Evolutionary conservation across 2,888 invertebrate genomes (phyloP), one percentile per base, ranked within the genome.

Genomic region (Ennomos quercinarius): DNA sequence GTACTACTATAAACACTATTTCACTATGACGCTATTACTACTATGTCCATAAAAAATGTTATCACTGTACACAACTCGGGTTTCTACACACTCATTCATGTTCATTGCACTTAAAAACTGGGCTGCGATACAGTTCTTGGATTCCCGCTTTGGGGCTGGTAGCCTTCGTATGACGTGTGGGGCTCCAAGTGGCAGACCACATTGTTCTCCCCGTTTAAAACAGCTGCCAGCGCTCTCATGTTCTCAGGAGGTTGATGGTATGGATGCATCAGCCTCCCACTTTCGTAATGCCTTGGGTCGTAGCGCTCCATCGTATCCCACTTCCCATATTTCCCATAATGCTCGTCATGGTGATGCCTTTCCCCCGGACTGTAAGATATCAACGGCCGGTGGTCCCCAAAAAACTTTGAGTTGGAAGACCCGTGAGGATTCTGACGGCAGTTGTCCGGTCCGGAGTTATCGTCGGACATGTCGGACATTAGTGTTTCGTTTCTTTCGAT

Each of bases 111-210:
- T 87, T 84, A 92, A 79, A 92, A 92, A 84, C 92, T 92, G 77
- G 92, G 92, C 71, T 92, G 92, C 0, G 92, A 92, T 10, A 92
- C 90, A 85, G 92, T 92, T 78, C 92, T 86, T 0, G 90, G 88
- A 71, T 89, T 89, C 12, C 88, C 85, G 55, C 86, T 82, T 58
- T 90, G 91, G 1, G 90, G 89, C 64, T 88, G 91, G 72, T 92
- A 92, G 0, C 85, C 91, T 68, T 92, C 92, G 67, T 92, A 92
- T 0, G 91, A 86, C 62, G 93, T 95, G 64, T 94, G 95, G 40
- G 97, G 97, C 83, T 97, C 97, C 74, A 97, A 86, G 81, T 97
- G 97, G 85, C 97, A 97, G 58, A 97, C 96, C 60, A 97, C 97
- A 62, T 97, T 97, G 77, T 95, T 95, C 76, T 96, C 96, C 45